Base-by-base conservation (phyloP, 2,113 vertebrate species). In the Agelaius tricolor region DNA sequence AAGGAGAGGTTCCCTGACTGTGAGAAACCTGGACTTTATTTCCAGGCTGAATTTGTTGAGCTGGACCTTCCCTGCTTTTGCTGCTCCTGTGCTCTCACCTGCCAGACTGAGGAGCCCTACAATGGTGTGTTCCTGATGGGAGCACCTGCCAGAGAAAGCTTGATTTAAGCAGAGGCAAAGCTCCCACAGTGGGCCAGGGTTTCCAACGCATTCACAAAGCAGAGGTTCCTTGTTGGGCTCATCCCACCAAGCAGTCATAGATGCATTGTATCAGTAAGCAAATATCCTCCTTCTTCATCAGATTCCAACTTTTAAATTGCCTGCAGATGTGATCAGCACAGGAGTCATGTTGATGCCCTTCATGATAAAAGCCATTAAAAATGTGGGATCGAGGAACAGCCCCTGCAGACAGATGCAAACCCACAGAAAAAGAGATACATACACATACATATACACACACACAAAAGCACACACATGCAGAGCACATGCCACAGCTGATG, bases 101-200 rank as follows among this genome's bases (percentile, higher is more conserved):
- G 62, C 10, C 71, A 68, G 44, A 12, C 47, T 57, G 61, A 87
- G 66, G 44, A 87, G 3, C 49, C 27, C 39, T 37, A 6, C 30
- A 68, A 6, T 0, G 4, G 9, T 0, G 0, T 23, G 17, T 12
- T 84, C 31, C 46, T 61, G 41, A 41, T 3, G 3, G 35, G 51
- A 68, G 13, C 9, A 27, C 39, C 21, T 59, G 15, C 0, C 35
- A 73, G 3, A 44, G 19, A n/a, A 82, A 76, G 12, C 18, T 39
- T 57, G 20, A 28, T 80, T 61, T 37, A 54, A 52, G 7, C n/a
- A 61, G 66, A 39, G 52, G n/a, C 3, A 20, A 59, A 85, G 41
- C 49, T 83, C 77, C 65, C 47, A 69, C 15, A 11, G n/a, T 2
- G 3, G 58, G 33, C 47, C 35, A 78, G 47, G 26, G 33, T 43